Base-by-base conservation (phyloP, 1,140 invertebrate species). In the Leptinotarsa undecemlineata region DNA sequence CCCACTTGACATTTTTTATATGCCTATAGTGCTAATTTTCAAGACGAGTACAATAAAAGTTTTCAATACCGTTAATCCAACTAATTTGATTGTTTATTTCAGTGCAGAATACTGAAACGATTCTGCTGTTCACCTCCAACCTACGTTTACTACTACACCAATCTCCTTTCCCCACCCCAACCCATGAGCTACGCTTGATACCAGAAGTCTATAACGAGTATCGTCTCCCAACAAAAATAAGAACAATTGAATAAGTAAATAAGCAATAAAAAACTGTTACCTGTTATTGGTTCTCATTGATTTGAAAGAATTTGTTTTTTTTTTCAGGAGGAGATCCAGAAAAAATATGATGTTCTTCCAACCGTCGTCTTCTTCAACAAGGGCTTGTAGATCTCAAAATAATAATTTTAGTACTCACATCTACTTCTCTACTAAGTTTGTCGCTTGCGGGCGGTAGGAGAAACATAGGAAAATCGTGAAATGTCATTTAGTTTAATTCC, bases 131-230 rank as follows among this genome's bases (percentile, higher is more conserved):
- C 78, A 48, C 72, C 78, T 1, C 81, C 87, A n/a, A 79, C 84
- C 48, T 85, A 85, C 19, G 88, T 90, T 0, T 90, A 88, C 77
- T 91, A 89, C 79, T 48, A 23, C 20, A 19, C 47, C 20, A 57
- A 57, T 47, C 17, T n/a, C 47, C 48, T 48, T 48, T 21, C n/a
- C 19, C 68, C 68, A 70, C 20, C 68, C 6, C 13, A 47, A 48
- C 33, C 48, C 19, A 17, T 48, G n/a, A 42, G 19, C 15, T 48
- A n/a, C 23, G n/a, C n/a, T n/a, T 48, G 20, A 42, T 21, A n/a
- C 15, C 19, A 21, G 33, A 42, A 47, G 19, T 70, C 33, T 0
- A 19, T 19, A 17, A 48, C 68, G 4, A 69, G 14, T 26, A 17
- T n/a, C 13, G 68, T 69, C 19, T 15, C 67, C 19, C 17, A 48